phyloP scores from a whole-genome alignment of 2,113 vertebrate genomes.

The Gymnogyps californianus region DNA sequence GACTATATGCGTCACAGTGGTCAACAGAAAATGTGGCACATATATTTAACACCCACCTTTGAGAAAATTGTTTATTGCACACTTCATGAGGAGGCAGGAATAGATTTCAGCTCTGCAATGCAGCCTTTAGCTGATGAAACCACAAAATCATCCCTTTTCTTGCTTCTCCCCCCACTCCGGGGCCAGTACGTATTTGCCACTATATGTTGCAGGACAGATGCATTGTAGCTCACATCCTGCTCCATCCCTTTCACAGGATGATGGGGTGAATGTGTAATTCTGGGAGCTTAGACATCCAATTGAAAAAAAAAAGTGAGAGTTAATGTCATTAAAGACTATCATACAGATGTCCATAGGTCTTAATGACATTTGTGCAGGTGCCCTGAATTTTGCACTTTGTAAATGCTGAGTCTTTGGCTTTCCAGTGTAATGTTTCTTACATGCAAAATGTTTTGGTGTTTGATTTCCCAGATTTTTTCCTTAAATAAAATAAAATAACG shows the following conservation, averaged over 20 bases:
- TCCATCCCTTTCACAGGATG: not conserved
- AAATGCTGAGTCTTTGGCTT: not conserved
- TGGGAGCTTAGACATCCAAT: not conserved
- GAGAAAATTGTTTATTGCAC: not conserved
- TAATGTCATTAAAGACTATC: not conserved
- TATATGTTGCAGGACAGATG: not conserved
- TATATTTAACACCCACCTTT: not conserved
- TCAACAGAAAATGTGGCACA: not conserved
- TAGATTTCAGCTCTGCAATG: not conserved
- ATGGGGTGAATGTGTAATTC: not conserved
- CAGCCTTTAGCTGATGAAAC: not conserved
- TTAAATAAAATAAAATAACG: not conserved
- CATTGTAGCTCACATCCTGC: not conserved
- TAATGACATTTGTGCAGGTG: not conserved
- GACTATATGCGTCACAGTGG: accelerated
- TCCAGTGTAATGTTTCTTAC: not conserved
- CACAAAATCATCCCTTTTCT: not conserved
- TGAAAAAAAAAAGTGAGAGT: not conserved
- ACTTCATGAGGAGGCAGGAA: not conserved
- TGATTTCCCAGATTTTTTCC: not conserved
- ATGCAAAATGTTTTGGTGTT: not conserved
- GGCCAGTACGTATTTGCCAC: not conserved
- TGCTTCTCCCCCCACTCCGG: not conserved
- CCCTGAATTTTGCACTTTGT: not conserved
- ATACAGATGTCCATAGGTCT: not conserved